phyloP scores from a whole-genome alignment of 2,797 vertebrate species.

The Catamblyrhynchus diadema region DNA sequence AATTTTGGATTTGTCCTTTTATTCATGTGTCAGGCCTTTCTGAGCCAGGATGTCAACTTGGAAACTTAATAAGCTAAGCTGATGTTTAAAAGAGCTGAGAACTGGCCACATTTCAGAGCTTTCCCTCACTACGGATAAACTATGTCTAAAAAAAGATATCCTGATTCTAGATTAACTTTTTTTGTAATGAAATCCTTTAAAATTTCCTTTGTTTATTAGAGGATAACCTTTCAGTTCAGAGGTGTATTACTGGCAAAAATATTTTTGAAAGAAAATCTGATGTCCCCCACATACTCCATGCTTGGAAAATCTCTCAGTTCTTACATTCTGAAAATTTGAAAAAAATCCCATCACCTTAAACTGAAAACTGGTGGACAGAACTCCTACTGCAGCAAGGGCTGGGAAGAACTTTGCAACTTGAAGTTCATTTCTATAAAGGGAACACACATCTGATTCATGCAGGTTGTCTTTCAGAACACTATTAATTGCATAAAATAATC shows the following conservation, averaged over 20 bases:
- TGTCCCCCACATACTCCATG: neutral
- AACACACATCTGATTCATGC: neutral
- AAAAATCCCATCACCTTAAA: fast-evolving
- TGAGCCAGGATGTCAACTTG: neutral
- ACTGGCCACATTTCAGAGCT: neutral
- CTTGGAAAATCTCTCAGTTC: neutral
- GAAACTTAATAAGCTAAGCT: neutral
- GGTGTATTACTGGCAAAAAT: neutral
- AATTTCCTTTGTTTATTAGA: neutral
- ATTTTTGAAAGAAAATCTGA: neutral
- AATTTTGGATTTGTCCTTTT: neutral
- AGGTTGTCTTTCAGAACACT: neutral
- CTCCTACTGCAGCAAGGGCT: neutral
- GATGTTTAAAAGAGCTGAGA: slow-evolving; percentile 9
- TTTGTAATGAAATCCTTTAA: neutral
- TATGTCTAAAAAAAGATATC: neutral
- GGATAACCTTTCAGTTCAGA: neutral
- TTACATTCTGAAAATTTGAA: neutral
- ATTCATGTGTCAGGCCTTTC: neutral
- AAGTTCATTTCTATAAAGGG: neutral
- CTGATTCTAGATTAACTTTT: neutral
- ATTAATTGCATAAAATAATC: neutral
- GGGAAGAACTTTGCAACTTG: neutral
- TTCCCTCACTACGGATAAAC: neutral
- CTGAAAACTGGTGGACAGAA: neutral